These are phyloP conservation scores for Patiria pectinifera DNA, from an alignment of 53 echinoderm and acorn worm species.

Conservation along the genomic window DNA sequence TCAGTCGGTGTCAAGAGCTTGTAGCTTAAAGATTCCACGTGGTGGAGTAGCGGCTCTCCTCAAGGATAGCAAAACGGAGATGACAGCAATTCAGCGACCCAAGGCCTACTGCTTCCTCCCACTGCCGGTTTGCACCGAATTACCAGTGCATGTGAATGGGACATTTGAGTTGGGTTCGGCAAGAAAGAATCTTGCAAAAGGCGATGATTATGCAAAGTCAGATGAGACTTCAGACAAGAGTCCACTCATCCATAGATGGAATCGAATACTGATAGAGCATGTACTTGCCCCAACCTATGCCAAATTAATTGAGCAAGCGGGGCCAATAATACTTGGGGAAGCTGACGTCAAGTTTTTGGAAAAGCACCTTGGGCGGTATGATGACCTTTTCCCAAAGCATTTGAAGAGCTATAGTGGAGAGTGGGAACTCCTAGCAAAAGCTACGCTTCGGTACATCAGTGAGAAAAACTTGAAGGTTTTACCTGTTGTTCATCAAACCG, in stretches of 20 bases:
- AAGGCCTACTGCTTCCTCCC: slow-evolving; percentile 91
- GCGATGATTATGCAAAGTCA: slow-evolving; percentile 25
- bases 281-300: slow-evolving; percentile 80
- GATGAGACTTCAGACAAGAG: slow-evolving; percentile 18
- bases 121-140: slow-evolving; percentile 66
- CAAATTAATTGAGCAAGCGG: slow-evolving; percentile 35
- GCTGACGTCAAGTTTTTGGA: neutral
- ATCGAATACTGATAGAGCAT: slow-evolving; percentile 41
- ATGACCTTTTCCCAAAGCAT: slow-evolving; percentile 50
- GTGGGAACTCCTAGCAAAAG: slow-evolving; percentile 49
- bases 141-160: slow-evolving; percentile 68
- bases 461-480: slow-evolving; percentile 29
- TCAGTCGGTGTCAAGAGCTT: neutral
- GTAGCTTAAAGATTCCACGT: slow-evolving; percentile 61
- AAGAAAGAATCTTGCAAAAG: slow-evolving; percentile 78
- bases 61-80: neutral
- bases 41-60: slow-evolving; percentile 89
- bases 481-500: slow-evolving; percentile 30
- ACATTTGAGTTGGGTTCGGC: slow-evolving; percentile 82
- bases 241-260: slow-evolving; percentile 70
- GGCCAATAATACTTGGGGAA: neutral
- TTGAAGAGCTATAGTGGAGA: slow-evolving; percentile 18
- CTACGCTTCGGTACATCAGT: slow-evolving; percentile 41
- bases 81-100: neutral
- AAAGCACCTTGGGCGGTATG: neutral